Conservation (phyloP, 1,140 invertebrate species). For the Aphis gossypii region DNA sequence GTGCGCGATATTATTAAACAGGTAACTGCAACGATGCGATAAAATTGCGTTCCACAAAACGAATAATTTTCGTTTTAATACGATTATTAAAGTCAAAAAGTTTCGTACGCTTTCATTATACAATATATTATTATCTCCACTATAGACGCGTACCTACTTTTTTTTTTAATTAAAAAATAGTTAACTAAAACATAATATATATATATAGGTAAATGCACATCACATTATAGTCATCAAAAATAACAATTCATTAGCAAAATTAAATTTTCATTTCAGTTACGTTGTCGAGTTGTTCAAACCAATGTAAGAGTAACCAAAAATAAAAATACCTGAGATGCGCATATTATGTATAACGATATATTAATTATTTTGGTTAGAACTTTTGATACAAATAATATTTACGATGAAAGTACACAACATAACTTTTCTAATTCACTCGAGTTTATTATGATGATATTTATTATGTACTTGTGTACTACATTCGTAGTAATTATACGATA, state of each 20-base stretch:
- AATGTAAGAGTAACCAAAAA: background rate
- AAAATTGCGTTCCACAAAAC: background rate
- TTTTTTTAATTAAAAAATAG: conserved; percentile 34
- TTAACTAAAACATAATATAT: background rate
- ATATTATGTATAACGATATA: too few relatives aligned
- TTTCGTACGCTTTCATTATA: background rate
- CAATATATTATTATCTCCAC: background rate
- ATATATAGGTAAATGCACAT: background rate
- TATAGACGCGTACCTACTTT: background rate
- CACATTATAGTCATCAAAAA: background rate
- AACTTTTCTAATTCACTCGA: background rate
- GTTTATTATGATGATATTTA: background rate
- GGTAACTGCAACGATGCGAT: conserved; percentile 22
- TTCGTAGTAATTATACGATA: too few relatives aligned
- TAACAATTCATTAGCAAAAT: background rate
- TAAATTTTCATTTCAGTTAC: background rate
- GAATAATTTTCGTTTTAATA: conserved; percentile 26
- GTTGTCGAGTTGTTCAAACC: background rate
- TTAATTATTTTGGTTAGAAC: background rate
- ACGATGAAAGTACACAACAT: background rate
- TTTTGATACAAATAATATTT: background rate
- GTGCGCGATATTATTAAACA: background rate
- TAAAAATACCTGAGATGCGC: background rate
- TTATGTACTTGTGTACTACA: background rate
- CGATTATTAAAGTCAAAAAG: conserved; percentile 10